These are phyloP conservation scores for Tyto alba DNA, from an alignment of 2,113 vertebrate genomes.

Conservation along the genomic window DNA sequence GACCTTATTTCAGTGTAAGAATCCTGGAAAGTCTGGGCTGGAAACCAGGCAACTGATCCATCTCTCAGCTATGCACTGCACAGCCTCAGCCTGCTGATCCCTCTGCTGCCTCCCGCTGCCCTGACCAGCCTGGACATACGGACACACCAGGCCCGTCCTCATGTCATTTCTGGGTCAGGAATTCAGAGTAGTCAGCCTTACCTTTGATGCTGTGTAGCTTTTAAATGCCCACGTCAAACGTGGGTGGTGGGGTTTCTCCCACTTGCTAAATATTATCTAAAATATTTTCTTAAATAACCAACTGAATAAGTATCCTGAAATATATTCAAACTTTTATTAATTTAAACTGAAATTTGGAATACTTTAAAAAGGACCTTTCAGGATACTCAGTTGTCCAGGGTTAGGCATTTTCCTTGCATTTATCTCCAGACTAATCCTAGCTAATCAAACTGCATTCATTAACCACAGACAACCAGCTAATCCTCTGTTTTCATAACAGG, in stretches of 20 bases:
- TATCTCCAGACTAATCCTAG: background rate
- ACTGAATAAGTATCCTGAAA: background rate
- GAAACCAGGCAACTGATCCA: background rate
- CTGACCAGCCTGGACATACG: background rate
- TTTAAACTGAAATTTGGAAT: background rate
- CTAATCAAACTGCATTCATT: background rate
- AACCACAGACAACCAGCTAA: slow-evolving; percentile 3
- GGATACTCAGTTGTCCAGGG: background rate
- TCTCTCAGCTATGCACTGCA: background rate
- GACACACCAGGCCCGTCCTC: accelerated
- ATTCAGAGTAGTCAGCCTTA: background rate
- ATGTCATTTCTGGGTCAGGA: background rate
- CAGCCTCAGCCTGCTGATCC: background rate
- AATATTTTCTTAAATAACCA: background rate
- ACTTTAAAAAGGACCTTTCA: background rate
- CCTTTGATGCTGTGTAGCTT: background rate
- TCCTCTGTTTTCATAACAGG: background rate
- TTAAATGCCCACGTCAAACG: background rate
- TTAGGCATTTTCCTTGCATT: background rate
- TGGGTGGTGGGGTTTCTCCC: background rate
- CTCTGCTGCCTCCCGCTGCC: background rate
- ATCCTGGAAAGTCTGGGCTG: background rate
- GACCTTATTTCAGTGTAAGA: background rate
- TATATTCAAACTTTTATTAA: background rate
- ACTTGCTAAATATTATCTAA: background rate